Percentiles rank a stretch among this genome's conserved stretches.
Evolutionary conservation across 2,888 invertebrate species (phyloP).

Genomic region (Euzophera pinguis): DNA sequence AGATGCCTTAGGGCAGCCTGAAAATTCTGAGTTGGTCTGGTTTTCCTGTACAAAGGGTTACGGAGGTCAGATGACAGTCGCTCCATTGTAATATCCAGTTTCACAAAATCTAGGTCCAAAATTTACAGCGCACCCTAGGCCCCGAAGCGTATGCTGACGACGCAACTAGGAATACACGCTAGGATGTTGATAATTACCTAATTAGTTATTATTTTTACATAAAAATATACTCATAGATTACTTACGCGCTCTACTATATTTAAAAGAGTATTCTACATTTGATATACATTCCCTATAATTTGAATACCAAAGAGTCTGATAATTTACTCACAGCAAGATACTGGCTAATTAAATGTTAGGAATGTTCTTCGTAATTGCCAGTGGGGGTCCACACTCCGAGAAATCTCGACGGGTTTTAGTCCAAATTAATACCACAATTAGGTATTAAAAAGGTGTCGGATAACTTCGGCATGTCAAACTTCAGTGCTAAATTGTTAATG

Average conservation of each 20-base stretch:
- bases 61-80: too few species aligned
- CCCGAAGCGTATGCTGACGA: too few species aligned
- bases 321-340: conserved; percentile 12
- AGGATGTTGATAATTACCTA: too few species aligned
- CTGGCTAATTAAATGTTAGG: conserved; percentile 8
- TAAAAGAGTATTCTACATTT: neutral
- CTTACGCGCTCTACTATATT: neutral
- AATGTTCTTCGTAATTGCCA: neutral
- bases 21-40: too few species aligned
- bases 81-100: too few species aligned
- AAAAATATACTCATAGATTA: too few species aligned
- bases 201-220: too few species aligned
- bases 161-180: too few species aligned
- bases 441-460: neutral
- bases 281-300: conserved; percentile 7
- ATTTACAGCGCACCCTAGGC: too few species aligned
- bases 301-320: conserved; percentile 3
- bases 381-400: neutral
- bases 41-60: too few species aligned
- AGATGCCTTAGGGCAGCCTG: too few species aligned
- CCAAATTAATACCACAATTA: conserved; percentile 4
- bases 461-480: neutral
- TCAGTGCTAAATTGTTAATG: neutral
- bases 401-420: neutral
- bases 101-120: too few species aligned